Percentiles rank a stretch among this genome's conserved stretches.
Conservation (phyloP, 2,113 vertebrate genomes). For the Lepus timidus region DNA sequence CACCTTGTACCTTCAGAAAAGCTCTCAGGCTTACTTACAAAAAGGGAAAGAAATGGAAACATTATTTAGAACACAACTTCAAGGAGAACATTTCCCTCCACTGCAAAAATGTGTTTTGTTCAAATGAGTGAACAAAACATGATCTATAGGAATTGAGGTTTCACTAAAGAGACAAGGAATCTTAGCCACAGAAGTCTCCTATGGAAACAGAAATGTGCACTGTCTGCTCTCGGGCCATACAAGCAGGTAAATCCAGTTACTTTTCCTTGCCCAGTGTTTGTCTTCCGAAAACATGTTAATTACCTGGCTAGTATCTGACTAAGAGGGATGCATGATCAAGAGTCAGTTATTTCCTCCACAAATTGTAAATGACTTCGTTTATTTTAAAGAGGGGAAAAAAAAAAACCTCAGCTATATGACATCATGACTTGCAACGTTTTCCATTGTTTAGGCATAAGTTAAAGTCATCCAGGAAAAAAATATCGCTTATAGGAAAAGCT, state of each 20-base stretch:
- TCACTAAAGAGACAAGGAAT: constrained; percentile 55
- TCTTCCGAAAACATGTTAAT: constrained; percentile 25
- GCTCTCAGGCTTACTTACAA: constrained; percentile 69
- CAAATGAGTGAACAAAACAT: constrained; percentile 74
- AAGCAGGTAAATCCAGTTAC: background rate
- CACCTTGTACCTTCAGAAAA: constrained; percentile 79
- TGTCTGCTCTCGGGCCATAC: constrained; percentile 23
- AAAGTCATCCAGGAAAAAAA: constrained; percentile 48
- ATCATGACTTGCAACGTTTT: background rate
- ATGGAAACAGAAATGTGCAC: constrained; percentile 15
- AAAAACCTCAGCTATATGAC: background rate
- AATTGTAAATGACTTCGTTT: background rate
- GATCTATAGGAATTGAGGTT: background rate
- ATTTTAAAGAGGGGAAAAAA: constrained; percentile 31
- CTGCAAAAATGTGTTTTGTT: constrained; percentile 76
- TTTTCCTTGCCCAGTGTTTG: background rate
- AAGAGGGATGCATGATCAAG: background rate
- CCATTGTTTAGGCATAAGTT: background rate
- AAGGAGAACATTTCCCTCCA: constrained; percentile 72
- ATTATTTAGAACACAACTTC: constrained; percentile 60
- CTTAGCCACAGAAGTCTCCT: constrained; percentile 18
- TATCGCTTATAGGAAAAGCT: background rate
- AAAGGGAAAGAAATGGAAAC: background rate
- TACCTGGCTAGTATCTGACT: background rate
- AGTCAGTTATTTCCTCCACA: constrained; percentile 58